Base-by-base conservation (phyloP, 2,797 vertebrate species). In the Coccyzus lansbergi region DNA sequence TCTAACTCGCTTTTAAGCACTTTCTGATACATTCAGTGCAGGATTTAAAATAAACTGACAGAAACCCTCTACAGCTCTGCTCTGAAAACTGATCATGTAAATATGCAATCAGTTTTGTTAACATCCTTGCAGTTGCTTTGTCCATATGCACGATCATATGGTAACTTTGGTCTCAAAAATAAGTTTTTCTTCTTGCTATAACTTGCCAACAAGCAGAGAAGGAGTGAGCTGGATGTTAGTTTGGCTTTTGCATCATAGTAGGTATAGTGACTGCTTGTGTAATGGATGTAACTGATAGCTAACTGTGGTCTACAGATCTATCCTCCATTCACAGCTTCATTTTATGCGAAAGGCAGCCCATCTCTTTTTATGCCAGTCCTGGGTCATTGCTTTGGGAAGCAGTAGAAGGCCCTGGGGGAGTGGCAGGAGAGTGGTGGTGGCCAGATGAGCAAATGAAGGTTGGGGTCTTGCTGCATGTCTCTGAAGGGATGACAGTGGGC, bases 21-120 rank as follows among this genome's bases (percentile, higher is more conserved):
- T 85, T 89, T 59, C 42, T 89, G 83, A 69, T 60, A 49, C 46
- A 44, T 80, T 89, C 72, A 83, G 42, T 34, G 52, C 31, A 58
- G 28, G n/a, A 42, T 58, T 85, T 71, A 83, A 91, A 85, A 83
- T 53, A 83, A 75, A 78, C 58, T 40, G 53, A 29, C 53, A 87
- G 36, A 90, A 83, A 85, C 11, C 22, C 42, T 77, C 77, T 83
- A 58, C 14, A 94, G 36, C 60, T 85, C 58, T 88, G 24, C 75
- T 88, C 52, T 93, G 83, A 76, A 94, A 94, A 87, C 64, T 10
- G 42, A 56, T 80, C 58, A 25, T 28, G 28, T 76, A 91, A 75
- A 34, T 68, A 81, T 22, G 31, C 3, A 3, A 65, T 72, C 65
- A 15, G 51, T 74, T 82, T 42, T 44, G 11, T 83, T 83, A 83